These are phyloP conservation scores for Kobus ellipsiprymnus DNA, from an alignment of 2,113 vertebrate species.

Conservation along the genomic window DNA sequence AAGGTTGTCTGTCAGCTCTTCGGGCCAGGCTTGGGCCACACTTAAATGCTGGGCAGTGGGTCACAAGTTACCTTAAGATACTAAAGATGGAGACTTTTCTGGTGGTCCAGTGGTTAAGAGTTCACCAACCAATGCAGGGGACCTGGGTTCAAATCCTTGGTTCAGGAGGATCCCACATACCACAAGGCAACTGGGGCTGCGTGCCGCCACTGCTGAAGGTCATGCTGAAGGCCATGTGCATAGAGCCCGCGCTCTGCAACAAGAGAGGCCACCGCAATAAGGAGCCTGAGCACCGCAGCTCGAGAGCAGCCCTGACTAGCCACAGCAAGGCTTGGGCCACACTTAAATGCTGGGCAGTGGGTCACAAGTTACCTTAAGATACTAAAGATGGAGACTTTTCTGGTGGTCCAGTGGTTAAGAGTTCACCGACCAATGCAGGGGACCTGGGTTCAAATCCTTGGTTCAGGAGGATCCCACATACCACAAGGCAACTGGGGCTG, in stretches of 20 bases:
- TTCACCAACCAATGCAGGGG: background rate
- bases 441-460: background rate
- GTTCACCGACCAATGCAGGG: background rate
- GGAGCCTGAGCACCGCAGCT: background rate
- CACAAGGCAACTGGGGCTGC: background rate
- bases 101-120: background rate
- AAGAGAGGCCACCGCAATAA: background rate
- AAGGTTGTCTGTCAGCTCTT: background rate
- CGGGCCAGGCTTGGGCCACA: background rate
- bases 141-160: background rate
- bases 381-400: background rate
- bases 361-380: background rate
- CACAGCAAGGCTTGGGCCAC: background rate
- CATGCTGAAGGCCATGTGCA: background rate
- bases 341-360: background rate
- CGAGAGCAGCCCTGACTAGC: background rate
- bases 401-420: background rate
- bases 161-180: background rate
- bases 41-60: background rate
- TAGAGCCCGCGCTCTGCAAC: background rate
- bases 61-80: background rate
- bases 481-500: background rate
- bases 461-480: background rate
- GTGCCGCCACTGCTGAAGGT: accelerated
- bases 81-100: background rate